Conservation (phyloP, 2,113 vertebrate species). For the Xyliphius kryptos region DNA sequence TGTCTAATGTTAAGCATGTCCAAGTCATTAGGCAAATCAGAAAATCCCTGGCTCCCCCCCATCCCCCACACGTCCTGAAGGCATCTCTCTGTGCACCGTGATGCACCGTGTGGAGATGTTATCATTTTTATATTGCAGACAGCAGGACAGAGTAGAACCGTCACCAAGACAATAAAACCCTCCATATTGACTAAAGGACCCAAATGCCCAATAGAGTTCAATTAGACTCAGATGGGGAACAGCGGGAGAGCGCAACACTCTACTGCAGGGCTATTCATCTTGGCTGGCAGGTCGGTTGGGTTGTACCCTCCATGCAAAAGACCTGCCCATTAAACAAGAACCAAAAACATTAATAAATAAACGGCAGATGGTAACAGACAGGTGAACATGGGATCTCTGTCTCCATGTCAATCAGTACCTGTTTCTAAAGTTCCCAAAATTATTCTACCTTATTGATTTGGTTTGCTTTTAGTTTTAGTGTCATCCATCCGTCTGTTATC, state of each 20-base stretch:
- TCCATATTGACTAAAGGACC: not conserved
- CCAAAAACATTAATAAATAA: too few species aligned
- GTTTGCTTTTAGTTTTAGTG: too few species aligned
- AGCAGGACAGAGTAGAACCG: not conserved
- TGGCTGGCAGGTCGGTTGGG: not conserved
- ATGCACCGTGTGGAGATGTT: not conserved
- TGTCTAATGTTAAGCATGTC: conserved; percentile 23
- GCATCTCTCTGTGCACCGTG: too few species aligned
- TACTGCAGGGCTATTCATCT: not conserved
- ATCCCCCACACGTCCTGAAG: too few species aligned
- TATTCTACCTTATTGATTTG: too few species aligned
- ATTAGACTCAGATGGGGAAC: not conserved
- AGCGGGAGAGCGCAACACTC: not conserved
- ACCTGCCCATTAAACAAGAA: not conserved
- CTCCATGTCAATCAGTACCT: too few species aligned
- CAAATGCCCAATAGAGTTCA: not conserved
- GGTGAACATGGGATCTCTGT: too few species aligned
- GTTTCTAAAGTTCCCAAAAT: too few species aligned
- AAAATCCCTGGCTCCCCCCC: not conserved
- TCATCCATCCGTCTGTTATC: too few species aligned
- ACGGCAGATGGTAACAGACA: too few species aligned
- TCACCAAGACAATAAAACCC: not conserved
- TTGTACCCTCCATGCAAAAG: not conserved
- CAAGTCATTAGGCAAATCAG: conserved; percentile 29
- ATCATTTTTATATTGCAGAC: not conserved